Conservation (phyloP, 2,113 vertebrate genomes). For the Naja naja region DNA sequence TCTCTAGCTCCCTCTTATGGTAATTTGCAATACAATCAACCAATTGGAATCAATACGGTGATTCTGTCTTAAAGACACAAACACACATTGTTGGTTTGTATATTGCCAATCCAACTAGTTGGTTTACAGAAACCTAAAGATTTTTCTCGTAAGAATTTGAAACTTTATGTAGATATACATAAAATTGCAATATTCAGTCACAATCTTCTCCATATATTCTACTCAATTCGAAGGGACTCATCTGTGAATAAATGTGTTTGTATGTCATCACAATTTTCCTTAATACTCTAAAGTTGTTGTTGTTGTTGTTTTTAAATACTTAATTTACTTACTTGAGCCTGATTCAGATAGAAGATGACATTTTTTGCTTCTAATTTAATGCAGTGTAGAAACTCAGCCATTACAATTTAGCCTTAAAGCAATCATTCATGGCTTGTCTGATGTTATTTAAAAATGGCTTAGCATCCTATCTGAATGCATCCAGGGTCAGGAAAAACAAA, state of each 20-base stretch:
- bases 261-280: background rate
- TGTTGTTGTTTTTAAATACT: background rate
- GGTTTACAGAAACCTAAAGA: too few species aligned
- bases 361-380: background rate
- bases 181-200: background rate
- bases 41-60: too few species aligned
- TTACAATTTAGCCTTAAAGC: background rate
- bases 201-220: background rate
- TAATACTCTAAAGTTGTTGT: background rate
- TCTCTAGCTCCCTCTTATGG: too few species aligned
- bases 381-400: background rate
- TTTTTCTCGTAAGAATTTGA: background rate
- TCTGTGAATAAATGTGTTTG: background rate
- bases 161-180: background rate
- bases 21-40: too few species aligned
- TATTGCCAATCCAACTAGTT: too few species aligned
- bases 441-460: background rate
- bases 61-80: too few species aligned
- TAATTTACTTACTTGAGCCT: background rate
- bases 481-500: background rate
- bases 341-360: background rate
- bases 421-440: background rate
- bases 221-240: background rate
- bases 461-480: background rate
- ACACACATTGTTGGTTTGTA: too few species aligned